Base-by-base conservation (phyloP, 2,113 vertebrate species). In the Epinephelus moara region DNA sequence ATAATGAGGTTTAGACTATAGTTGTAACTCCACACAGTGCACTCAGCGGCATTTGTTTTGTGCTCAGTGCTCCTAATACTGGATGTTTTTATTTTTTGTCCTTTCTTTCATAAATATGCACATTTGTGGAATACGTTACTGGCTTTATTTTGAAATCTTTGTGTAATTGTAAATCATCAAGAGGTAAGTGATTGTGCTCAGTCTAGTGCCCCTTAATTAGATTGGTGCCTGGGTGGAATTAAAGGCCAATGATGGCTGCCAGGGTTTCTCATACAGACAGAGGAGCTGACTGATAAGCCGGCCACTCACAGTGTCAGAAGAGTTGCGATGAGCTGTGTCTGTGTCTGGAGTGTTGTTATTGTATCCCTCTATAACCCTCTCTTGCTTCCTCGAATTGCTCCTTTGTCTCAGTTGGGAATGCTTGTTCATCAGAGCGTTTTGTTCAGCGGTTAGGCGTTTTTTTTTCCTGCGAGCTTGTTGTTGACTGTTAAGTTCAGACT, bases 151-250 rank as follows among this genome's bases (percentile, higher is more conserved):
- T 75, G 59, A 89, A 84, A 90, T 75, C 45, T 84, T 80, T 80
- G 81, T 91, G 78, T 89, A 75, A 86, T 81, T 87, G 86, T 91
- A 86, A 80, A 72, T 86, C 62, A 84, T 90, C 79, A 90, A 78
- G 87, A 92, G 81, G 85, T 90, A 68, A 45, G 76, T 67, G 73
- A 78, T 88, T 80, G 75, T 84, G 64, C 86, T 91, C 87, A 88
- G 78, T 91, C 72, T 77, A 86, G 86, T 88, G 87, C 56, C 79
- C 77, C 71, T 92, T 88, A 92, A 93, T 94, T 93, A 90, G 80
- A 91, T 79, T 75, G 75, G 77, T 90, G 90, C 77, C 85, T 85
- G 77, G 66, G 81, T 86, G 88, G 86, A 94, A 80, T 81, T 85
- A 86, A 91, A 93, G 81, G 88, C 82, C 81, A 86, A 64, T 12